A percentile compares a stretch with the other conserved stretches of the same genome.
Conservation (phyloP, 1,140 invertebrate genomes). For the Drosophila nigrodunni region DNA sequence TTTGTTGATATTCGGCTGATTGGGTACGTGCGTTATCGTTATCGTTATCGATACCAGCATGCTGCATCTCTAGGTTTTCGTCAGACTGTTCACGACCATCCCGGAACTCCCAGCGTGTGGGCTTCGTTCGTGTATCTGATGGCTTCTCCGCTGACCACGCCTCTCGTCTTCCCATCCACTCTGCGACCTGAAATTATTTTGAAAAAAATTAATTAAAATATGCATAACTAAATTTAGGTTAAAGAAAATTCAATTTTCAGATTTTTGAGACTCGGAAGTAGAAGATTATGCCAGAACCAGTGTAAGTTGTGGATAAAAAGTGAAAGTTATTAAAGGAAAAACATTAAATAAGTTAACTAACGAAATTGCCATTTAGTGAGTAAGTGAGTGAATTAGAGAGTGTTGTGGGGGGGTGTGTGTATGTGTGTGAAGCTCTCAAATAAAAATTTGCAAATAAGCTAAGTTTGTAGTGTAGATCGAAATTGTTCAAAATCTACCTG, state of each 20-base stretch:
- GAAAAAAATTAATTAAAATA: slow-evolving; percentile 29
- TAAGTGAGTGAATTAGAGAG: slow-evolving; percentile 10
- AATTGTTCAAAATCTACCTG: slow-evolving; percentile 86
- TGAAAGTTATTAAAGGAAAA: slow-evolving; percentile 58
- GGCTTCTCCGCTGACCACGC: slow-evolving; percentile 91
- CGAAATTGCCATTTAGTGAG: slow-evolving; percentile 61
- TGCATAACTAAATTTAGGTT: neutral
- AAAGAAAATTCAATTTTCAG: neutral
- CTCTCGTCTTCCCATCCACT: slow-evolving; percentile 89
- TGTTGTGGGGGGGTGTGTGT: slow-evolving; percentile 20
- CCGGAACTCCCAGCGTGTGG: slow-evolving; percentile 89
- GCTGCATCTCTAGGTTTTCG: slow-evolving; percentile 76
- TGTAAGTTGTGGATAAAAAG: neutral
- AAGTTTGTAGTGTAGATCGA: slow-evolving; percentile 62
- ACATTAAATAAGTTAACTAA: slow-evolving; percentile 55
- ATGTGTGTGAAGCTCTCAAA: neutral
- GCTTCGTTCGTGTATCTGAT: slow-evolving; percentile 87
- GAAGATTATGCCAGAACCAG: neutral
- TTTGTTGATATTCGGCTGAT: slow-evolving; percentile 77
- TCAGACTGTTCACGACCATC: slow-evolving; percentile 86
- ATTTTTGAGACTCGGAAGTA: neutral
- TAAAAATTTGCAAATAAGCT: slow-evolving; percentile 43
- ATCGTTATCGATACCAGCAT: slow-evolving; percentile 32
- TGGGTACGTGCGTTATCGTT: slow-evolving; percentile 51
- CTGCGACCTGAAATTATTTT: slow-evolving; percentile 84